Percentiles rank a stretch among this genome's conserved stretches.
These are phyloP conservation scores for Vicugna pacos DNA, from an alignment of 2,113 vertebrate genomes.

Conservation along the genomic window DNA sequence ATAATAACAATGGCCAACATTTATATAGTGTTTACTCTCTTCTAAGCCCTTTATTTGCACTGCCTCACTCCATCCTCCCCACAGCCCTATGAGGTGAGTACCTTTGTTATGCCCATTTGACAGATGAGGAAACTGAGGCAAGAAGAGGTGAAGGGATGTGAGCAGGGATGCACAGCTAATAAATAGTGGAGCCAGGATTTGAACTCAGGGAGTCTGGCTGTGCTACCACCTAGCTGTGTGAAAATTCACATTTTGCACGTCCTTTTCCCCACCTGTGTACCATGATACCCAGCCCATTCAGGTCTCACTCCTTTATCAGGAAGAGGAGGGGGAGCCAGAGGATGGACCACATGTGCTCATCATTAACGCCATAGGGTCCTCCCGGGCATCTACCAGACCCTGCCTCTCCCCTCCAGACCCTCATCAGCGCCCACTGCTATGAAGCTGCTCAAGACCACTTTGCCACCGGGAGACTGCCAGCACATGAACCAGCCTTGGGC, in stretches of 20 bases:
- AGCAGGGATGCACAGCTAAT: not conserved
- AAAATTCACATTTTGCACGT: not conserved
- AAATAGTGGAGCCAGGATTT: not conserved
- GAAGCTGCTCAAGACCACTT: not conserved
- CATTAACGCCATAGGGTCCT: not conserved
- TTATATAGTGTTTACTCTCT: not conserved
- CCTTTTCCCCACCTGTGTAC: too few relatives aligned
- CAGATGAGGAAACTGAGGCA: not conserved
- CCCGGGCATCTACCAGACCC: not conserved
- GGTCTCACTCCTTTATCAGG: not conserved
- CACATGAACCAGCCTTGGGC: not conserved
- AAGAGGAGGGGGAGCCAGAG: not conserved
- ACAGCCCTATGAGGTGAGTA: not conserved
- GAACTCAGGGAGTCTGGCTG: not conserved
- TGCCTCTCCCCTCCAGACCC: not conserved
- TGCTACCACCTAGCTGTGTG: not conserved
- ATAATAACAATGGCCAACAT: not conserved
- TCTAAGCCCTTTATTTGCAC: not conserved
- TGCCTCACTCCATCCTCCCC: not conserved
- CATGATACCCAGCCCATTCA: not conserved
- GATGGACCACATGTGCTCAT: not conserved
- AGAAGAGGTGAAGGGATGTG: not conserved
- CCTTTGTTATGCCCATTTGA: not conserved
- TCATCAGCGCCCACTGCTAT: not conserved
- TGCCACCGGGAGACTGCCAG: fast-evolving